These are phyloP conservation scores for Loriculus beryllinus DNA, from an alignment of 2,797 vertebrate species.

Conservation along the genomic window DNA sequence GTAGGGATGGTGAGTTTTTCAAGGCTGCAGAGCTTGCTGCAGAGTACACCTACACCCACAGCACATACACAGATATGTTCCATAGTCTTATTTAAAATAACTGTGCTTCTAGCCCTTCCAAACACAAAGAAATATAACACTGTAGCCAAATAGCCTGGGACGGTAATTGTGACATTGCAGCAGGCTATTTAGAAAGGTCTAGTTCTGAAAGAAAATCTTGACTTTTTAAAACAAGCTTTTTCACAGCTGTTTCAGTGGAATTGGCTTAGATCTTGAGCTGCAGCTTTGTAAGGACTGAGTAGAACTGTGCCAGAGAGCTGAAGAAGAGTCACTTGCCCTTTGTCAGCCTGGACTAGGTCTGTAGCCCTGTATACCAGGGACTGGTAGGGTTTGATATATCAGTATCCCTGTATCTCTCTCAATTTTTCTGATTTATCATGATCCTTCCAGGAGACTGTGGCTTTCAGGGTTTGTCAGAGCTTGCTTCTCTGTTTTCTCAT, in stretches of 20 bases:
- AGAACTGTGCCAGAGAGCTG: background rate
- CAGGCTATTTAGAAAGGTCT: background rate
- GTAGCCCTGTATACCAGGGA: background rate
- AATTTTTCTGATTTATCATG: background rate
- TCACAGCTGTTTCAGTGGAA: background rate
- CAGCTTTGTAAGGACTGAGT: background rate
- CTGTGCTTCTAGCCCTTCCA: background rate
- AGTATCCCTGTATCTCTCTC: background rate
- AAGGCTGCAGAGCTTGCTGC: background rate
- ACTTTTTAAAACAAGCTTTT: background rate
- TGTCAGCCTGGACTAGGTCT: background rate
- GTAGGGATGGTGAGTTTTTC: background rate
- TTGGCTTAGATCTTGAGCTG: background rate
- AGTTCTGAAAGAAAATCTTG: background rate
- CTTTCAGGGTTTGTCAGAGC: background rate
- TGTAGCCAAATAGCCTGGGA: background rate
- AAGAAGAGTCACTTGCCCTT: background rate
- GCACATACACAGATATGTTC: background rate
- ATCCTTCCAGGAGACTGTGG: background rate
- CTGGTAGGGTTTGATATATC: background rate
- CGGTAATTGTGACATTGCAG: background rate
- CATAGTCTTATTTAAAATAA: background rate
- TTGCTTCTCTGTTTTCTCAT: background rate
- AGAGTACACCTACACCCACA: background rate
- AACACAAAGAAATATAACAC: background rate